Conservation (phyloP, 2,888 invertebrate genomes). For the Caenorhabditis sulstoni region DNA sequence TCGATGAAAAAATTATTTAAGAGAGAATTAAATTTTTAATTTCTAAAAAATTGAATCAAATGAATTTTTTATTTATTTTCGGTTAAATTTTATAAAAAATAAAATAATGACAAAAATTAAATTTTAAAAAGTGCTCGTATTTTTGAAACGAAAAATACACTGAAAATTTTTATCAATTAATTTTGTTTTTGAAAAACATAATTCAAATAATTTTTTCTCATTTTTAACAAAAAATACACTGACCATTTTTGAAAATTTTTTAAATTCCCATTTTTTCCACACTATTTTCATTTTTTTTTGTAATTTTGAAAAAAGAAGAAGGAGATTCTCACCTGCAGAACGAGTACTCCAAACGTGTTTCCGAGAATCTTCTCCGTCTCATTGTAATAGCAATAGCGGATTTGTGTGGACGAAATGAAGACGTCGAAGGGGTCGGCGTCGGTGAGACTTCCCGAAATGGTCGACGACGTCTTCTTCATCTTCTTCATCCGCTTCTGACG, state of each 20-base stretch:
- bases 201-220: conserved; percentile 10
- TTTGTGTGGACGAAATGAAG: conserved; percentile 95
- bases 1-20: too few relatives aligned
- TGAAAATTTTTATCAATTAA: background rate
- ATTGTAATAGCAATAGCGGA: conserved; percentile 96
- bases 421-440: conserved; percentile 97
- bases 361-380: conserved; percentile 98
- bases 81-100: too few relatives aligned
- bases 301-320: background rate
- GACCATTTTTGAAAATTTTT: too few relatives aligned
- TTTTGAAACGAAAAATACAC: background rate
- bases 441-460: conserved; percentile 85
- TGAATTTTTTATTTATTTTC: too few relatives aligned
- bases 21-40: too few relatives aligned
- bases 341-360: conserved; percentile 95
- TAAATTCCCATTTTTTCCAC: too few relatives aligned
- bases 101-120: too few relatives aligned
- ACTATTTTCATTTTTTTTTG: background rate
- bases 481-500: conserved; percentile 93
- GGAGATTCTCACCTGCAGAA: conserved; percentile 87
- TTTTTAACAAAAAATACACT: background rate
- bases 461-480: conserved; percentile 88
- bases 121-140: too few relatives aligned
- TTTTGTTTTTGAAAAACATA: conserved; percentile 8
- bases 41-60: too few relatives aligned